These are phyloP conservation scores for Paguma larvata DNA, from an alignment of 2,797 vertebrate species.

Conservation along the genomic window DNA sequence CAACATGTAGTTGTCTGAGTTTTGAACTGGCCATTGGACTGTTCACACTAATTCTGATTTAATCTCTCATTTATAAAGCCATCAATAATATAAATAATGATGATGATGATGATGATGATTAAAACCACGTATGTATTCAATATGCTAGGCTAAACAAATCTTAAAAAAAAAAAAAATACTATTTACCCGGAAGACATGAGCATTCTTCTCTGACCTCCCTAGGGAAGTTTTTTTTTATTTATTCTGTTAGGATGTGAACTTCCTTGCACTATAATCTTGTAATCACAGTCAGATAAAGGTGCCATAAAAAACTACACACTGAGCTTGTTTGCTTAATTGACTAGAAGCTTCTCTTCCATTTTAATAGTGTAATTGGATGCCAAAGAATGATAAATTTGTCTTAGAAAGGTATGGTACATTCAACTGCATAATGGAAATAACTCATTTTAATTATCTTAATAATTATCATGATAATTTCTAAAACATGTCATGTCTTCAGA, in stretches of 20 bases:
- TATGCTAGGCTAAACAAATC: not conserved
- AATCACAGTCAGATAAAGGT: constrained; percentile 63
- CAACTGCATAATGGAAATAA: constrained; percentile 55
- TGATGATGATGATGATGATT: not conserved
- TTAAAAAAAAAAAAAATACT: not conserved
- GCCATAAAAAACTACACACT: constrained; percentile 55
- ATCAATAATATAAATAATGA: not conserved
- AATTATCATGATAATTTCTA: constrained; percentile 67
- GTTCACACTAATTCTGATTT: not conserved
- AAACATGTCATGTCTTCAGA: not conserved
- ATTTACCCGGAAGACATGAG: not conserved
- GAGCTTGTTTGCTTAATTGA: constrained; percentile 78
- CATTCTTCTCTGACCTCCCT: constrained; percentile 29
- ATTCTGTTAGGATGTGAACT: constrained; percentile 60
- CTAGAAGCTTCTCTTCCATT: constrained; percentile 69
- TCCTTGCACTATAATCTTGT: constrained; percentile 61
- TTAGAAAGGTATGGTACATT: not conserved
- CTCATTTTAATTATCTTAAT: constrained; percentile 72
- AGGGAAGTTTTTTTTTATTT: constrained; percentile 56
- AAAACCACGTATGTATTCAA: not conserved
- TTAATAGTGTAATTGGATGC: constrained; percentile 63
- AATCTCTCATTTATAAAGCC: not conserved
- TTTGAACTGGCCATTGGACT: not conserved
- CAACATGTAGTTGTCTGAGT: not conserved
- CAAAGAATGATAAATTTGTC: constrained; percentile 70